phyloP scores from a whole-genome alignment of 2,113 vertebrate genomes.

The Abramis brama region DNA sequence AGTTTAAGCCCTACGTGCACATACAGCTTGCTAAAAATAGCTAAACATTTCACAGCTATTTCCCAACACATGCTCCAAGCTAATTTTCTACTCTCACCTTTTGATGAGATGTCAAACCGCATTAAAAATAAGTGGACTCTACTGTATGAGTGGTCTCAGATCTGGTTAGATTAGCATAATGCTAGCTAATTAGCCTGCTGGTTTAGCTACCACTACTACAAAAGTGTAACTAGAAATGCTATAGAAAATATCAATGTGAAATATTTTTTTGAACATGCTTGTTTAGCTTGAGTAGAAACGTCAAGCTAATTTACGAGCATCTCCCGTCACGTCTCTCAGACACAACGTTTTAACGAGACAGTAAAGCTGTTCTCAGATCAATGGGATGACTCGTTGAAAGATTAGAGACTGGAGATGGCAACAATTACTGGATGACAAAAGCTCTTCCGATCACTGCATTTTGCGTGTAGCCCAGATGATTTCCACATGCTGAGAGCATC shows the following conservation, averaged over 20 bases:
- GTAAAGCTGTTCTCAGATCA: constrained; percentile 11
- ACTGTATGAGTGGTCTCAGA: neutral
- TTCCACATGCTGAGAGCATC: constrained; percentile 23
- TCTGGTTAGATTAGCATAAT: neutral
- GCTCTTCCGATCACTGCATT: neutral
- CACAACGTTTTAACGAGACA: neutral
- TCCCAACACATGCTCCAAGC: neutral
- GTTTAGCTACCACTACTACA: neutral
- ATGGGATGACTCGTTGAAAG: neutral
- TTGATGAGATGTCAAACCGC: neutral
- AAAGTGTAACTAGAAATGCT: no score
- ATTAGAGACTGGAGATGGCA: constrained; percentile 11
- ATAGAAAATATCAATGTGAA: neutral
- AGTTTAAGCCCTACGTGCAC: neutral
- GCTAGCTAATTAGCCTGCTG: neutral
- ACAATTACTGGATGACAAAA: constrained; percentile 43
- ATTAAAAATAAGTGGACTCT: neutral
- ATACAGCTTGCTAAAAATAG: neutral
- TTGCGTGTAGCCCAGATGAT: constrained; percentile 7
- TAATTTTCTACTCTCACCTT: neutral
- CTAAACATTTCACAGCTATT: neutral
- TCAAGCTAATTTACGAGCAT: neutral
- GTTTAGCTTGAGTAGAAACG: neutral
- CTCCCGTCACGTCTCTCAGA: neutral
- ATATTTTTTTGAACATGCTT: neutral